Evolutionary conservation across 1,140 invertebrate species (phyloP).

Genomic region (Lordiphosa stackelbergi): DNA sequence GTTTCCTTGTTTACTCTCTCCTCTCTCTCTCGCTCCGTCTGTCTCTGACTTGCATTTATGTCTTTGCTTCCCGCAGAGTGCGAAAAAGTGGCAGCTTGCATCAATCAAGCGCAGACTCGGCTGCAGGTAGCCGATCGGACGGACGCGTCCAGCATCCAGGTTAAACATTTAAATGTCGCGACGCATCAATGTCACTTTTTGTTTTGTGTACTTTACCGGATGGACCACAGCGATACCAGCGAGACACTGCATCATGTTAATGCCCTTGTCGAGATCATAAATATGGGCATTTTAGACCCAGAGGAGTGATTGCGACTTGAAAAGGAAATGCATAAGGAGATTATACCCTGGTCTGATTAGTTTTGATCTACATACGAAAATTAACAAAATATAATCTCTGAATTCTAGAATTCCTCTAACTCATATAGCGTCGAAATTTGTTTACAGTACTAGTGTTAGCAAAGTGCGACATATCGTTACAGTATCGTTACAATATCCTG

Average conservation of each 20-base stretch:
- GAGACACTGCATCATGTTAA: conserved; percentile 24
- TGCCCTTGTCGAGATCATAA: conserved; percentile 19
- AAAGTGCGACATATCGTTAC: too few relatives aligned
- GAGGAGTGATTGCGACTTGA: conserved; percentile 21
- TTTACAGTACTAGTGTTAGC: too few relatives aligned
- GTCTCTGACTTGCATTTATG: conserved; percentile 3
- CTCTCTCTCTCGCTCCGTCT: conserved; percentile 1
- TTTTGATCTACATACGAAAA: too few relatives aligned
- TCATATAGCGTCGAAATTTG: too few relatives aligned
- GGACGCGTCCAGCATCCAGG: neutral
- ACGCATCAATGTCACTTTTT: conserved; percentile 46
- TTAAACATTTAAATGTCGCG: conserved; percentile 51
- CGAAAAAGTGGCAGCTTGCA: neutral
- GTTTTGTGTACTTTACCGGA: conserved; percentile 36
- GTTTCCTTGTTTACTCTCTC: conserved; percentile 36
- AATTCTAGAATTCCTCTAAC: too few relatives aligned
- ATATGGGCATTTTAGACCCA: neutral
- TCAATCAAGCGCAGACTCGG: conserved; percentile 23
- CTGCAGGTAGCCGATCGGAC: conserved; percentile 1
- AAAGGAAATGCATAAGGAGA: conserved; percentile 20
- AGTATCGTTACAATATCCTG: too few relatives aligned
- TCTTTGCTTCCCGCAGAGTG: neutral
- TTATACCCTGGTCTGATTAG: too few relatives aligned
- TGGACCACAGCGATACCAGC: conserved; percentile 14
- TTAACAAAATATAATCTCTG: too few relatives aligned